phyloP scores from a whole-genome alignment of 37 sponge, comb jelly and placozoan genomes.

The Amphimedon queenslandica region DNA sequence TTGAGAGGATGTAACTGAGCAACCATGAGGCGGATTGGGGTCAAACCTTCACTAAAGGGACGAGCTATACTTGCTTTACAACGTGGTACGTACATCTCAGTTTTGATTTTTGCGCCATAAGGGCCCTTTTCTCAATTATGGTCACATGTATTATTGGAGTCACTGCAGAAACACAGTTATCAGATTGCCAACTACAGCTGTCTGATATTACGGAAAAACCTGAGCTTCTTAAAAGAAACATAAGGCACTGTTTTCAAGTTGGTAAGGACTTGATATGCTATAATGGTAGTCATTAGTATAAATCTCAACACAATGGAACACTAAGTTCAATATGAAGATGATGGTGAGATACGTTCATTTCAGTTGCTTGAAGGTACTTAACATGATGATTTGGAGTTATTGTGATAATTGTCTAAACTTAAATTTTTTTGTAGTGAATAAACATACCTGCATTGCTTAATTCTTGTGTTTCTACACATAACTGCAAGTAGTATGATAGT shows the following conservation, averaged over 20 bases:
- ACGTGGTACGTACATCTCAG: no score
- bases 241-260: conserved; percentile 18
- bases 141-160: neutral
- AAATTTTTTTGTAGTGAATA: no score
- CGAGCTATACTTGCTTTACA: no score
- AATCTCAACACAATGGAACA: conserved; percentile 10
- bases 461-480: neutral
- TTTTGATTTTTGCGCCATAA: no score
- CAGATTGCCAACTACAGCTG: neutral
- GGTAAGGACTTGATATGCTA: conserved; percentile 27
- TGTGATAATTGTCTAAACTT: neutral
- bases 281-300: conserved; percentile 7
- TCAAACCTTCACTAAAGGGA: no score
- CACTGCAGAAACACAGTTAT: neutral
- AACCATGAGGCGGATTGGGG: no score
- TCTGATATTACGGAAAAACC: conserved; percentile 3
- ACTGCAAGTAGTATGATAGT: neutral
- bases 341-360: conserved; percentile 15
- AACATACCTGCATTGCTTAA: no score
- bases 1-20: no score
- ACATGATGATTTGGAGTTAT: conserved; percentile 15
- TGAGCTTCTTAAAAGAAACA: conserved; percentile 10
- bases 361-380: conserved; percentile 19
- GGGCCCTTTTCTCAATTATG: no score
- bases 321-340: conserved; percentile 28